Evolutionary conservation across 2,797 vertebrate species (phyloP).

Genomic region (Crenuchus spilurus): DNA sequence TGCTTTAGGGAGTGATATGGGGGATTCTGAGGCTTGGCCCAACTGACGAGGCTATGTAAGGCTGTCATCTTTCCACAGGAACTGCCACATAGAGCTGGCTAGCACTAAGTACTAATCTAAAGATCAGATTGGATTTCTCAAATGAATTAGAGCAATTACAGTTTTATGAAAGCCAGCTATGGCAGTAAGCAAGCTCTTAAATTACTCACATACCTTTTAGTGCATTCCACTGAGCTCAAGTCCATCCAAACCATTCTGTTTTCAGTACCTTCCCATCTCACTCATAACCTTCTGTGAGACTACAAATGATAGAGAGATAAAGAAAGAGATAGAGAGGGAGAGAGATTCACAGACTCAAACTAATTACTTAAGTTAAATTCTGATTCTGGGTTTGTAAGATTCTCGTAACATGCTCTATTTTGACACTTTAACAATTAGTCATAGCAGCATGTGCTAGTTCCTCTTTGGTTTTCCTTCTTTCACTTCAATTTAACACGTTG

Average conservation of each 20-base stretch:
- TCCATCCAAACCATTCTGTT: background rate
- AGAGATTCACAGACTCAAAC: background rate
- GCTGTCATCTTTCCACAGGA: background rate
- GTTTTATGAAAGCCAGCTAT: background rate
- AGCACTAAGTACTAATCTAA: background rate
- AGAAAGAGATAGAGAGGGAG: background rate
- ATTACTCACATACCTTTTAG: background rate
- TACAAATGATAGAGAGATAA: background rate
- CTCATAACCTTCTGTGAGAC: background rate
- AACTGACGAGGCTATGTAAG: background rate
- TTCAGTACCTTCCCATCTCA: background rate
- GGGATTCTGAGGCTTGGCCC: background rate
- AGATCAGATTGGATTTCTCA: background rate
- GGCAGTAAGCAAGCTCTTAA: background rate
- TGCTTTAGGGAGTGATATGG: background rate
- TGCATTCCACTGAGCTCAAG: background rate
- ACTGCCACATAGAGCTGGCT: background rate
- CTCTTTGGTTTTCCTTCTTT: constrained; percentile 36
- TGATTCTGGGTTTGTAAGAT: background rate
- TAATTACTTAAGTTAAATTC: background rate
- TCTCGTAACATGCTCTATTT: background rate
- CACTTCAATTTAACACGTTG: constrained; percentile 32
- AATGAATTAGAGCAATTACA: background rate
- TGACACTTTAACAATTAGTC: background rate
- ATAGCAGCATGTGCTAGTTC: constrained; percentile 6